Percentiles rank a stretch among this genome's conserved stretches.
Conservation (phyloP, 2,113 vertebrate genomes). For the Romanogobio albipinnatus region DNA sequence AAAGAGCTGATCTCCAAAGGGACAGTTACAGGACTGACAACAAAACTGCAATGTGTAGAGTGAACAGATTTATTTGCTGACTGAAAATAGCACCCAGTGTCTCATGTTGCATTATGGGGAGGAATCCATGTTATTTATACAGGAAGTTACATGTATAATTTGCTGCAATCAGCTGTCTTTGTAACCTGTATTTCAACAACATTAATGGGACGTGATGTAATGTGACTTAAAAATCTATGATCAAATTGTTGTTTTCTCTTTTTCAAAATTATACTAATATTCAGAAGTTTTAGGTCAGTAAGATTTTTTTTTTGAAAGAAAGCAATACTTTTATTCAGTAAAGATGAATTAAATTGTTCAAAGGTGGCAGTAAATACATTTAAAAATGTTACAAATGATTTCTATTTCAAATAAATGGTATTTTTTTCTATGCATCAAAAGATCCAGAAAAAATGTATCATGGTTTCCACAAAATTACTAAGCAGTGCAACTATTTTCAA, state of each 20-base stretch:
- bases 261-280: neutral
- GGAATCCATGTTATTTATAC: neutral
- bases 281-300: neutral
- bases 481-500: no score
- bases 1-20: neutral
- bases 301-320: neutral
- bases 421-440: no score
- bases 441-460: no score
- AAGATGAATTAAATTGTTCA: no score
- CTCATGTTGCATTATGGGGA: neutral
- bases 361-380: no score
- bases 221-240: neutral
- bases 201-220: neutral
- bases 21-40: neutral
- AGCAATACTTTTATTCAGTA: no score
- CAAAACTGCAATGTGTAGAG: neutral
- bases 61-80: neutral
- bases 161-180: neutral
- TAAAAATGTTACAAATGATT: no score
- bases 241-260: neutral
- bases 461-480: no score
- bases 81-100: neutral
- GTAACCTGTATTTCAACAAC: neutral
- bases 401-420: no score
- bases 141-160: neutral